Evolutionary conservation across 2,888 invertebrate species (phyloP).

Genomic region (Palloptera scutellata): DNA sequence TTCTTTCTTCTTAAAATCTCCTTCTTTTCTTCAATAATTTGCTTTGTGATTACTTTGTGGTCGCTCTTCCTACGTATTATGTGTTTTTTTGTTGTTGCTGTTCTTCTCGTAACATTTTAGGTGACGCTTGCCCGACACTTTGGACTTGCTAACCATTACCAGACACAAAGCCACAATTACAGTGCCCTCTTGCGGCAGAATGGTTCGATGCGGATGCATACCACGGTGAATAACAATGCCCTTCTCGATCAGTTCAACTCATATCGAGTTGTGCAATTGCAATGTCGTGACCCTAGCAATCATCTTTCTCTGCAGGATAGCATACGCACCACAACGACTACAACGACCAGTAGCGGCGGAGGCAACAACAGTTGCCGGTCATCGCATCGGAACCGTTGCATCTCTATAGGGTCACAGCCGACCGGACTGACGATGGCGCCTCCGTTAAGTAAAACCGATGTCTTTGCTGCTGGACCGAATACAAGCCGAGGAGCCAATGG

Average conservation of each 20-base stretch:
- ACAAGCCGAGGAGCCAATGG: constrained; percentile 18
- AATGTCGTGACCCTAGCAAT: constrained; percentile 61
- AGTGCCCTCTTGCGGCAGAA: constrained; percentile 60
- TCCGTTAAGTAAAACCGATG: constrained; percentile 55
- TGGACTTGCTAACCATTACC: constrained; percentile 54
- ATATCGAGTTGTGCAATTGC: constrained; percentile 60
- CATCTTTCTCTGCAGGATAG: constrained; percentile 63
- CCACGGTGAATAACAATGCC: constrained; percentile 61
- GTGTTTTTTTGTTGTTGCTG: constrained; percentile 13
- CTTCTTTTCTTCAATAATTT: constrained; percentile 8
- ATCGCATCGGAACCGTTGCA: constrained; percentile 55
- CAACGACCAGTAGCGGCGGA: constrained; percentile 48
- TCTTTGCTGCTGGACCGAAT: constrained; percentile 44
- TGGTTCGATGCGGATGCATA: constrained; percentile 61
- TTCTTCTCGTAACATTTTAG: constrained; percentile 42
- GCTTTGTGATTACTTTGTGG: constrained; percentile 7
- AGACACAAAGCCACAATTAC: constrained; percentile 58
- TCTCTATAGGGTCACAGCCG: constrained; percentile 56
- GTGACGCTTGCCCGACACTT: constrained; percentile 61
- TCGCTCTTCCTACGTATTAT: not conserved
- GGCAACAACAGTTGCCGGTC: constrained; percentile 42
- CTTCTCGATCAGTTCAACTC: constrained; percentile 56
- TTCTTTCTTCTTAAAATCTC: not conserved
- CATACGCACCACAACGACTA: constrained; percentile 58
- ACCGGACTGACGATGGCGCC: constrained; percentile 45